Evolutionary conservation across 2,888 invertebrate genomes (phyloP), one percentile per base, ranked within the genome.

Genomic region (Julus scanicus): DNA sequence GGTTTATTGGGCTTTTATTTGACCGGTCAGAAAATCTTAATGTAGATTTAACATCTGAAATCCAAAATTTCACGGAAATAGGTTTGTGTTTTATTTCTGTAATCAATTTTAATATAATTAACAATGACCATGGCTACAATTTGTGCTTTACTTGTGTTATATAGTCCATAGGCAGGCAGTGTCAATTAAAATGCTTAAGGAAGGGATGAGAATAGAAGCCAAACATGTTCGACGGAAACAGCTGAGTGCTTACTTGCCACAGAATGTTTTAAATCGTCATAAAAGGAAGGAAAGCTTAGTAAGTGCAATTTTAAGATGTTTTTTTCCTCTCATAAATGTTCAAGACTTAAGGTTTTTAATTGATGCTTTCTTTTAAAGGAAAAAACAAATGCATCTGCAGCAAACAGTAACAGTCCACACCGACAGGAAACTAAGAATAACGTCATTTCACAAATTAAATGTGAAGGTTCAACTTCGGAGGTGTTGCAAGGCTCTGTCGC

Each of bases 1-100:
- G 99, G 99, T 99, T 99, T 93, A 98, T 99, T 91, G 99, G 99
- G 0, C 94, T 99, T 87, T 95, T 96, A 90, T 98, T 99, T 92
- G 95, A 96, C 91, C 97, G 97, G 93, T 95, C 95, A 17, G 95
- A 96, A 92, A 96, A 96, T 92, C 93, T 97, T 87, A 98, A 98
- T 91, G 95, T 99, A 87, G 97, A 99, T 93, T 94, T 99, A 89
- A 99, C 99, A 0, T 95, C 95, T 90, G 98, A 98, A 91, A 99
- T 99, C 90, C 95, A 96, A 90, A 94, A 95, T 87, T 99, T 99
- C 93, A 97, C 97, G 0, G 96, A 97, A 91, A 95, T 96, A 53
- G 97, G 98, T 92, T 95, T 1, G 44, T 11, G 1, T 71, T 53
- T 71, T 87, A 5, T 48, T 17, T 6, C 49, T 40, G 44, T 86